Evolutionary conservation across 2,113 vertebrate species (phyloP).

Genomic region (Balaeniceps rex): DNA sequence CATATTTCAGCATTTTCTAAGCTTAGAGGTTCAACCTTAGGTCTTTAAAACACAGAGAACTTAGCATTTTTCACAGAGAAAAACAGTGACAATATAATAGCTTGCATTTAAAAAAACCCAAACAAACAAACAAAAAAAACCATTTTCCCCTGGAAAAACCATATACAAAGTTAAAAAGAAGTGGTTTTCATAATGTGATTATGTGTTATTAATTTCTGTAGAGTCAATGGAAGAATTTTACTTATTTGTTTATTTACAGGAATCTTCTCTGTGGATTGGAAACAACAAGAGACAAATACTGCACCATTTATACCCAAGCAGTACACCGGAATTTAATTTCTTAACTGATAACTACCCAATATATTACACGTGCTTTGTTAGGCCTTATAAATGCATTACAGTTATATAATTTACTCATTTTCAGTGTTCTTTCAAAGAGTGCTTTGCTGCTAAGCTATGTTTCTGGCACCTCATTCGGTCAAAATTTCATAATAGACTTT

Average conservation of each 20-base stretch:
- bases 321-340: background rate
- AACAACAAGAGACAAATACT: background rate
- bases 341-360: conserved; percentile 6
- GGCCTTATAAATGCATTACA: conserved; percentile 15
- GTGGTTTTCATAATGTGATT: background rate
- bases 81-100: background rate
- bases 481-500: background rate
- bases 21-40: background rate
- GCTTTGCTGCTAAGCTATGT: background rate
- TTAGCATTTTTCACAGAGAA: background rate
- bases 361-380: conserved; percentile 50
- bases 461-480: conserved; percentile 25
- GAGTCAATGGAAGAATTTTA: background rate
- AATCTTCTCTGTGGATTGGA: background rate
- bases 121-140: background rate
- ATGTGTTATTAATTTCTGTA: background rate
- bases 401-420: conserved; percentile 39
- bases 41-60: background rate
- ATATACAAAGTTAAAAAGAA: background rate
- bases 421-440: background rate
- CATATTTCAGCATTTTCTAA: background rate
- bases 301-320: background rate
- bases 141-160: background rate
- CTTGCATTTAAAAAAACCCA: background rate
- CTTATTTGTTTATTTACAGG: background rate